phyloP scores from a whole-genome alignment of 2,888 invertebrate genomes.

The Drosophila multiciliata region DNA sequence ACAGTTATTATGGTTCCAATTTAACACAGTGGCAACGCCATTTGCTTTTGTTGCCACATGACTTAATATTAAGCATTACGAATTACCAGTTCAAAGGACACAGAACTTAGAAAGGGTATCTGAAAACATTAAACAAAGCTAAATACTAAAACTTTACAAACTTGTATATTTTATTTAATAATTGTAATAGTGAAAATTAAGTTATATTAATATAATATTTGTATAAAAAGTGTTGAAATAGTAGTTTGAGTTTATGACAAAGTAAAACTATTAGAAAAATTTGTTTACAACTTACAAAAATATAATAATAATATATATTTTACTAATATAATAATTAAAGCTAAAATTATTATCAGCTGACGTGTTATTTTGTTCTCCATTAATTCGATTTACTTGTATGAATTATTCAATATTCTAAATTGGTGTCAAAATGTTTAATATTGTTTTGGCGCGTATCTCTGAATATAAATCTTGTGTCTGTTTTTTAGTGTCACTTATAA shows the following conservation, averaged over 20 bases:
- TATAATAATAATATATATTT: too few relatives aligned
- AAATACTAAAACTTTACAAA: background rate
- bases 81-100: background rate
- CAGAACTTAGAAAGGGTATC: background rate
- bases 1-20: conserved; percentile 42
- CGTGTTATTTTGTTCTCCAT: background rate
- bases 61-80: background rate
- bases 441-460: background rate
- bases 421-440: background rate
- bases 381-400: background rate
- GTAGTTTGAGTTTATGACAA: too few relatives aligned
- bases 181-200: background rate
- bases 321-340: too few relatives aligned
- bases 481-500: too few relatives aligned
- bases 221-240: too few relatives aligned
- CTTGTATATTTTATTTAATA: background rate
- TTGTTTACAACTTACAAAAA: too few relatives aligned
- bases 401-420: background rate
- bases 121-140: background rate
- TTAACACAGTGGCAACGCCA: background rate
- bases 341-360: background rate
- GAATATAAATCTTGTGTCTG: background rate
- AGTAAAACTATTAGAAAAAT: too few relatives aligned
- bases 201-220: background rate
- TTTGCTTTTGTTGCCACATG: background rate